Base-by-base conservation (phyloP, 2,797 vertebrate genomes). In the Hypotaenidia okinawae region DNA sequence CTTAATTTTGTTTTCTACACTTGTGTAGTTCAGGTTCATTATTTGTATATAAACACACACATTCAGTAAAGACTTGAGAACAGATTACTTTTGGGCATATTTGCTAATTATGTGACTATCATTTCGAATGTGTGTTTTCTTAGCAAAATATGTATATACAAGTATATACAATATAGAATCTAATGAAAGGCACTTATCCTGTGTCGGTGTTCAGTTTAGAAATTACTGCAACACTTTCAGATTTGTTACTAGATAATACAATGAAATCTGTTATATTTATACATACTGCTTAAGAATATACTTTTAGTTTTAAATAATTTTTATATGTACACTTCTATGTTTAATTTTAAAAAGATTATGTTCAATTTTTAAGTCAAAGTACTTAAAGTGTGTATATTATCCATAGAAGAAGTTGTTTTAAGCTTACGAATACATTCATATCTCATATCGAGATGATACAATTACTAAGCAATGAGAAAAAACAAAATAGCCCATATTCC, bases 201-300 rank as follows among this genome's bases (percentile, higher is more conserved):
- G 95, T 98, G 97, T 97, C 92, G 76, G 95, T 97, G 95, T 98
- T 97, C 94, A 97, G 93, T 97, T 98, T 97, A 97, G 98, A 97
- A 98, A 97, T 97, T 98, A 97, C 94, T 98, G 97, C 92, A 97
- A 98, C 98, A 98, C 98, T 98, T 98, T 99, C 98, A 98, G 98
- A 98, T 99, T 98, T 99, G 98, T 98, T 99, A 99, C 97, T 97
- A 95, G 94, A 98, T 98, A 97, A 98, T 96, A 97, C 97, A 96
- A 97, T 98, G 81, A 98, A 94, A 97, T 97, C 96, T 96, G 95
- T 98, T 98, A 98, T 98, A 98, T 99, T 99, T 98, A 98, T 99
- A 99, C 98, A 98, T 98, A 98, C 97, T 98, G 94, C 95, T 97
- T 97, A 93, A 97, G 91, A 98, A 97, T 97, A 98, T 98, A 97